These are phyloP conservation scores for Morone chrysops DNA, from an alignment of 2,113 vertebrate species.

Conservation along the genomic window DNA sequence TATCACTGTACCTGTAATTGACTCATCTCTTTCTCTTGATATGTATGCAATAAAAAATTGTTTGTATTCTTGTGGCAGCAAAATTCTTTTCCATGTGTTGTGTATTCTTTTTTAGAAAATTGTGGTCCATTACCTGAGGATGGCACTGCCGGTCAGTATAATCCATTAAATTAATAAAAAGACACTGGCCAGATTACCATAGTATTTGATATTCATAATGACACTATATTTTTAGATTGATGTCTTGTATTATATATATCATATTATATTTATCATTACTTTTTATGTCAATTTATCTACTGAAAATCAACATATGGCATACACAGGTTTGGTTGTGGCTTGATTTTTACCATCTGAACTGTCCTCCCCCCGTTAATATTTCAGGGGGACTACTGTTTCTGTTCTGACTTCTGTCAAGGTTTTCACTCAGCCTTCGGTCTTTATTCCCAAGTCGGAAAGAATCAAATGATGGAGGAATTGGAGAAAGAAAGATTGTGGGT, in stretches of 20 bases:
- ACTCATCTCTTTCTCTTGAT: neutral
- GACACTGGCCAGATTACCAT: too few relatives aligned
- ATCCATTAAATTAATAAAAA: too few relatives aligned
- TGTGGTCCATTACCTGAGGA: too few relatives aligned
- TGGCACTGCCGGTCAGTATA: too few relatives aligned
- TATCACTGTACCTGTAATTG: neutral
- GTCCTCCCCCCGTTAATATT: neutral
- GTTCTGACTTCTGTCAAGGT: neutral
- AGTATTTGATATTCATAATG: too few relatives aligned
- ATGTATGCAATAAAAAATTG: slow-evolving; percentile 20
- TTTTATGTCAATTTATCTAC: neutral
- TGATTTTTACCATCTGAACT: neutral
- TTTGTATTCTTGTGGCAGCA: neutral
- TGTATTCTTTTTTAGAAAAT: neutral
- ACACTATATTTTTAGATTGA: too few relatives aligned
- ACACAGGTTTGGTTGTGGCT: neutral
- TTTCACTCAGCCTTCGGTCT: neutral
- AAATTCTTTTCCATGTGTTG: slow-evolving; percentile 4
- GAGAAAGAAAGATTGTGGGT: neutral
- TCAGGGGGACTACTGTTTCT: neutral
- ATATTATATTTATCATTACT: neutral
- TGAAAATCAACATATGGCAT: neutral
- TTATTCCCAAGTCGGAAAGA: neutral
- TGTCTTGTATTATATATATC: too few relatives aligned
- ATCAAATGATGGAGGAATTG: neutral